Evolutionary conservation across 1,140 invertebrate genomes (phyloP).

Genomic region (Drosophila grimshawi): DNA sequence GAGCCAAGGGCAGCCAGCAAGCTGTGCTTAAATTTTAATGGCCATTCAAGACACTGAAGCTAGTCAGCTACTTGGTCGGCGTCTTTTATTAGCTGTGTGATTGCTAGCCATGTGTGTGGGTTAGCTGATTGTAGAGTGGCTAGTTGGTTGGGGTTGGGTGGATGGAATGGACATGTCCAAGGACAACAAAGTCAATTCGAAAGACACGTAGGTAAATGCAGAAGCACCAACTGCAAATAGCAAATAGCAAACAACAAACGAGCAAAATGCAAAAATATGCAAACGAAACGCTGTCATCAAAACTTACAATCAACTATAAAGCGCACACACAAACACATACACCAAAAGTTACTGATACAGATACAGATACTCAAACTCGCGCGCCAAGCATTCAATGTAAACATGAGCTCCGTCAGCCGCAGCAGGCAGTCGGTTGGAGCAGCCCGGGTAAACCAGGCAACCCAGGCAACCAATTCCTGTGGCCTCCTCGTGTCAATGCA

Average conservation of each 20-base stretch:
- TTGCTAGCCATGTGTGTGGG: slow-evolving; percentile 48
- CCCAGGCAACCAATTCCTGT: slow-evolving; percentile 22
- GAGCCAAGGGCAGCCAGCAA: slow-evolving; percentile 41
- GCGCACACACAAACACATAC: slow-evolving; percentile 27
- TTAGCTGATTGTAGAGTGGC: neutral
- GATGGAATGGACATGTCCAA: slow-evolving; percentile 16
- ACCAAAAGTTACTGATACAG: slow-evolving; percentile 5
- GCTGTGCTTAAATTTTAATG: slow-evolving; percentile 80
- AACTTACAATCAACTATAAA: slow-evolving; percentile 71
- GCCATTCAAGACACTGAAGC: slow-evolving; percentile 62
- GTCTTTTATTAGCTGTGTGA: slow-evolving; percentile 81
- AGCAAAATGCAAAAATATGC: slow-evolving; percentile 79
- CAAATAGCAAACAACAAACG: slow-evolving; percentile 30
- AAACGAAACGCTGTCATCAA: slow-evolving; percentile 70
- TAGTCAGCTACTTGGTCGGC: slow-evolving; percentile 45
- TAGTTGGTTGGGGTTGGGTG: slow-evolving; percentile 11
- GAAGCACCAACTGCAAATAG: neutral
- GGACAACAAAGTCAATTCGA: slow-evolving; percentile 68
- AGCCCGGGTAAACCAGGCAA: neutral
- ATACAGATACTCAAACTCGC: slow-evolving; percentile 48
- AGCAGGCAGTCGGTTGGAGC: neutral
- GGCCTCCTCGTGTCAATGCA: slow-evolving; percentile 48
- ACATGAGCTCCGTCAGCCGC: slow-evolving; percentile 26
- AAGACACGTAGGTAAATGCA: slow-evolving; percentile 52
- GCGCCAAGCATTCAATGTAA: slow-evolving; percentile 46